phyloP scores from a whole-genome alignment of 2,888 invertebrate genomes.

The Caradrina kadenii region DNA sequence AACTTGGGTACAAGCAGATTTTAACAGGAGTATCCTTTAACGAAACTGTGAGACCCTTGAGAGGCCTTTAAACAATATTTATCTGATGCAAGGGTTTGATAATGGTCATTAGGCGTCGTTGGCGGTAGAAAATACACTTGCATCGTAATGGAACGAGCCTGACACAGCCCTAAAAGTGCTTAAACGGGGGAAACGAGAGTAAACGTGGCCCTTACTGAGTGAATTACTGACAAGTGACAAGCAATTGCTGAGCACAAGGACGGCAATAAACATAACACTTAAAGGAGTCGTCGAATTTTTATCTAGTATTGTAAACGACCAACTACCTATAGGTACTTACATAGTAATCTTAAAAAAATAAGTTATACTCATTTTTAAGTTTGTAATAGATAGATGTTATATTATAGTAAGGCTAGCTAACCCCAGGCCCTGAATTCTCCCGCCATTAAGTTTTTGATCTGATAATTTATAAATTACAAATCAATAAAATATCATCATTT shows the following conservation, averaged over 20 bases:
- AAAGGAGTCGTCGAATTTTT: slow-evolving; percentile 16
- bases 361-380: too few relatives aligned
- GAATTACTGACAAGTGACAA: slow-evolving; percentile 47
- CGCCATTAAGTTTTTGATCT: too few relatives aligned
- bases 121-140: slow-evolving; percentile 57
- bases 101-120: slow-evolving; percentile 60
- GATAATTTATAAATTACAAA: too few relatives aligned
- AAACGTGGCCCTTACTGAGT: slow-evolving; percentile 42
- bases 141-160: slow-evolving; percentile 57
- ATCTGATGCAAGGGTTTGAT: slow-evolving; percentile 63
- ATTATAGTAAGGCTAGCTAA: too few relatives aligned
- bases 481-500: too few relatives aligned
- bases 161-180: slow-evolving; percentile 52
- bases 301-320: slow-evolving; percentile 2
- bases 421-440: too few relatives aligned
- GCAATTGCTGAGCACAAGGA: slow-evolving; percentile 44
- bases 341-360: too few relatives aligned
- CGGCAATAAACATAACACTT: slow-evolving; percentile 29
- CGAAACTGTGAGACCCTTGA: slow-evolving; percentile 28
- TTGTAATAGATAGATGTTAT: too few relatives aligned
- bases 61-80: slow-evolving; percentile 64
- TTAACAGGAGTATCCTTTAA: slow-evolving; percentile 42
- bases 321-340: not conserved
- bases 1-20: slow-evolving; percentile 42
- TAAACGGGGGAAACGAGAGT: slow-evolving; percentile 37